Evolutionary conservation across 2,888 invertebrate genomes (phyloP), one percentile per base, ranked within the genome.

Genomic region (Callyntrura guangdongensis): DNA sequence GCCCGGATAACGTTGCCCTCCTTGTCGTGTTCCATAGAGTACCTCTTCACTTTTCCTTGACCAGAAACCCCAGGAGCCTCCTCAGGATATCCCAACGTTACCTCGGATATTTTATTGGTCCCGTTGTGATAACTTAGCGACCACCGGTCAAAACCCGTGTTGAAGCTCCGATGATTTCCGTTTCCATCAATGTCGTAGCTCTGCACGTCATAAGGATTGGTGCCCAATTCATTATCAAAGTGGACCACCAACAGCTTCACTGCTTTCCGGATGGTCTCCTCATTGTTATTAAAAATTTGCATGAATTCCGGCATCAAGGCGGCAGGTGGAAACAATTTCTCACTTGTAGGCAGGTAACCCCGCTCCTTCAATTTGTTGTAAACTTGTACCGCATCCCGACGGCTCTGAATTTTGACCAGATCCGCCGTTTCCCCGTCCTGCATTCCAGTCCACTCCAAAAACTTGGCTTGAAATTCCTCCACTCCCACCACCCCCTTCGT

Each of bases 1-100:
- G 94, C 93, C 83, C 90, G 56, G 14, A 91, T 64, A 0, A 94
- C 92, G 88, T 93, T 94, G 0, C 94, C 94, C 0, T 77, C 59
- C 0, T 45, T 53, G 67, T 94, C 93, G 77, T 94, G 92, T 0
- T 61, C 14, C 67, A 94, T 79, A n/a, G n/a, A n/a, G n/a, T n/a
- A n/a, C n/a, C 6, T 64, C 79, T 3, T 14, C 3, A 9, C 53
- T 5, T 79, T 81, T n/a, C 49, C 77, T 49, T 53, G 14, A 1
- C 53, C 83, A 0, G 83, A 72, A 12, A 86, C 91, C 84, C 27
- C 6, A 14, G 72, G 89, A 59, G 25, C 45, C 9, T 90, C 20
- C 5, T 67, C 67, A 9, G 89, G 36, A 59, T 93, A 93, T 0
- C 82, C 77, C 0, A 93, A 22, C 1, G 74, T 9, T n/a, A n/a